phyloP scores from a whole-genome alignment of 2,113 vertebrate genomes.

The Pyrgilauda ruficollis region DNA sequence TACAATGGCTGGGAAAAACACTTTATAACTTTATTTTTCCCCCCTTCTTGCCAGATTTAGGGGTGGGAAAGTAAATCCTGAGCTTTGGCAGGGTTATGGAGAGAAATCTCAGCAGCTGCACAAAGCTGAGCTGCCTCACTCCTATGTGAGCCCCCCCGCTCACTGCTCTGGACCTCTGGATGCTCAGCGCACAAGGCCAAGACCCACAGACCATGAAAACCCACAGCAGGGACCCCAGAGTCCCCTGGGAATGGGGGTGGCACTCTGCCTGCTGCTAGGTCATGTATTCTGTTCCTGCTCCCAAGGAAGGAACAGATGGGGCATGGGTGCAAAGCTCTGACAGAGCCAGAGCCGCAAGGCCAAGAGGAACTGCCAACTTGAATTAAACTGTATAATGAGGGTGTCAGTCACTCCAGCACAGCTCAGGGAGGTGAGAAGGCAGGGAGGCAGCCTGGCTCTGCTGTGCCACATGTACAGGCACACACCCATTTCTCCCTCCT shows the following conservation, averaged over 20 bases:
- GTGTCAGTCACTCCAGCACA: constrained; percentile 5
- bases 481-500: background rate
- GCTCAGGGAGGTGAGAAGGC: background rate
- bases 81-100: background rate
- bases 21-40: background rate
- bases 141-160: fast-evolving
- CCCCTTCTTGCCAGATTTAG: background rate
- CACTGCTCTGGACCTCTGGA: background rate
- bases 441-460: background rate
- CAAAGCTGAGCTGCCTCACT: background rate
- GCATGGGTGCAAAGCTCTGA: background rate
- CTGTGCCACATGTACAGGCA: background rate
- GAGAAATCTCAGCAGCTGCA: background rate
- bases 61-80: background rate
- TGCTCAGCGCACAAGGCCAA: background rate
- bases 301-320: background rate
- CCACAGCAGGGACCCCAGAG: background rate
- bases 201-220: background rate
- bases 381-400: constrained; percentile 48
- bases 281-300: background rate
- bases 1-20: background rate
- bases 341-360: background rate
- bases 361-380: constrained; percentile 2
- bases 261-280: background rate
- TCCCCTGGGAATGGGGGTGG: background rate